Conservation (phyloP, 1,140 invertebrate genomes). For the Brachionus rubens region DNA sequence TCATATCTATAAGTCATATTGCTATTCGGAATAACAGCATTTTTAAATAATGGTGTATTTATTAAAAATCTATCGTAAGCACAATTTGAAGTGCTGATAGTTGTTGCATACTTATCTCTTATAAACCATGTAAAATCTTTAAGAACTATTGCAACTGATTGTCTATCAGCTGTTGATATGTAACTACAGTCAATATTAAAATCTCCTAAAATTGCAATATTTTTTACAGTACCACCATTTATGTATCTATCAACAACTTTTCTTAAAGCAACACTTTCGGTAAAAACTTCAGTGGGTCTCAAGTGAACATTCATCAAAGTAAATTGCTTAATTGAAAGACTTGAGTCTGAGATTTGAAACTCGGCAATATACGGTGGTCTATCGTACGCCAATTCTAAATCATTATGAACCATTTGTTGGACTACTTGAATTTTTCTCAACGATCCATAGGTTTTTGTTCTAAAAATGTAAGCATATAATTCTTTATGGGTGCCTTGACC, state of each 20-base stretch:
- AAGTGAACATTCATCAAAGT: conserved; percentile 34
- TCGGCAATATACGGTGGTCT: conserved; percentile 25
- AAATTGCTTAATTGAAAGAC: not conserved
- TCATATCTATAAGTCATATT: conserved; percentile 35
- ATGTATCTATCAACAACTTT: conserved; percentile 27
- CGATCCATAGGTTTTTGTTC: not conserved
- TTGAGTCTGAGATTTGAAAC: not conserved
- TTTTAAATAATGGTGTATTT: not conserved
- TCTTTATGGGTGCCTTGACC: conserved; percentile 27
- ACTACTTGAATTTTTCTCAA: not conserved
- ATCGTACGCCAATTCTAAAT: conserved; percentile 1
- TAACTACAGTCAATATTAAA: conserved; percentile 39
- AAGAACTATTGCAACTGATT: not conserved
- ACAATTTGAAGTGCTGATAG: conserved; percentile 27
- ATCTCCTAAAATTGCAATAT: conserved; percentile 26
- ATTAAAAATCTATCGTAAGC: conserved; percentile 15
- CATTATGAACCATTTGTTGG: not conserved
- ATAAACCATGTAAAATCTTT: conserved; percentile 28
- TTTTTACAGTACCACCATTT: not conserved
- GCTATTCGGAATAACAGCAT: not conserved
- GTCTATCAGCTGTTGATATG: conserved; percentile 1
- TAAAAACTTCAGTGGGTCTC: not conserved
- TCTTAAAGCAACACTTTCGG: conserved; percentile 28
- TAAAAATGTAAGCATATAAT: conserved; percentile 22
- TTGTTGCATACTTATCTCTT: conserved; percentile 24